These are phyloP conservation scores for Bufo bufo DNA, from an alignment of 2,113 vertebrate genomes.

Conservation along the genomic window DNA sequence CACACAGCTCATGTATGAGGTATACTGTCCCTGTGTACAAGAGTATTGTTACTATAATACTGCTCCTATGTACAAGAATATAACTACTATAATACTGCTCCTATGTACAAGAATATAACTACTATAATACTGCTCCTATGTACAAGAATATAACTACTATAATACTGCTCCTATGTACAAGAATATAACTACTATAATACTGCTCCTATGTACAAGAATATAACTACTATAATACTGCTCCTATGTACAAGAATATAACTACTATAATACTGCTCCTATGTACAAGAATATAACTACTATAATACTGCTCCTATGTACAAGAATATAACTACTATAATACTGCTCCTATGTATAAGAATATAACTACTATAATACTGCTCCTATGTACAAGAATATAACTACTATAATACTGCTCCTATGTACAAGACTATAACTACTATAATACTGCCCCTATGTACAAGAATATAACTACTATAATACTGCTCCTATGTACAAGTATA, in stretches of 20 bases:
- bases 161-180: background rate
- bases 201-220: background rate
- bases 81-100: background rate
- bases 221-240: conserved; percentile 22
- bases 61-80: background rate
- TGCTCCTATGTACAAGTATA: background rate
- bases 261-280: conserved; percentile 1
- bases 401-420: background rate
- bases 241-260: background rate
- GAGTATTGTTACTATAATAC: background rate
- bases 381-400: background rate
- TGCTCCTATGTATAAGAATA: background rate
- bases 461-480: conserved; percentile 14
- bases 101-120: conserved; percentile 2
- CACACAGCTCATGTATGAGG: background rate
- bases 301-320: too few relatives aligned
- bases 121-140: background rate
- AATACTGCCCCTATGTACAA: background rate
- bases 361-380: background rate
- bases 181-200: conserved; percentile 3
- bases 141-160: background rate
- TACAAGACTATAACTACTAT: conserved; percentile 15
- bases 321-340: too few relatives aligned
- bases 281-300: background rate
- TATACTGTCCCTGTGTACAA: background rate